Base-by-base conservation (phyloP, 2,113 vertebrate species). In the Setophaga coronata region DNA sequence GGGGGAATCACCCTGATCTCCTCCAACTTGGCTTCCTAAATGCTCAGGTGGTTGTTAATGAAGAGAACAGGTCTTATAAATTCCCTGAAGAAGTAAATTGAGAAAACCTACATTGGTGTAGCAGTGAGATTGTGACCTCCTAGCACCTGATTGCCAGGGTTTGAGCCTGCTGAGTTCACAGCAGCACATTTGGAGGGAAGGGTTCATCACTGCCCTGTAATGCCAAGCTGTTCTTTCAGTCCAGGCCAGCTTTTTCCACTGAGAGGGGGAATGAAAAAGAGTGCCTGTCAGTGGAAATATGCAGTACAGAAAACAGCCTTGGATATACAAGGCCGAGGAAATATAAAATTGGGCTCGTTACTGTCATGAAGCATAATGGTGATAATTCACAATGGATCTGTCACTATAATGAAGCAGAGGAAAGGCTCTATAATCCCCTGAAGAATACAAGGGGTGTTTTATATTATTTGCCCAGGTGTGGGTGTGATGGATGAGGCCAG, bases 61-160 rank as follows among this genome's bases (percentile, higher is more conserved):
- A 66, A 62, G 48, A 76, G 5, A 16, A 18, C 13, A 58, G 15
- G 28, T 61, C 25, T 65, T 50, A n/a, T 2, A 24, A 6, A 33
- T 29, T 5, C 21, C 18, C 33, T 24, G 5, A 48, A 48, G 23
- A 14, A 57, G 18, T 45, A 36, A 57, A 40, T 4, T 40, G 31
- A 57, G 43, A 82, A 6, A 0, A 0, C 12, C 7, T 74, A 1
- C 1, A 0, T 6, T 20, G n/a, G 23, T 65, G n/a, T 50, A 69
- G 43, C 29, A 43, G n/a, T 60, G 53, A 50, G 6, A 14, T 3
- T 53, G 25, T 36, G 34, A 38, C 29, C 21, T 70, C 12, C 42
- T 42, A 70, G 67, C n/a, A 36, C 36, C 18, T 1, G 2, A 42
- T 65, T 38, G 14, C 43, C 2, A 1, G 0, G 1, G 6, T 54